Conservation (phyloP, 2,888 invertebrate species). For the Megamerina dolium region DNA sequence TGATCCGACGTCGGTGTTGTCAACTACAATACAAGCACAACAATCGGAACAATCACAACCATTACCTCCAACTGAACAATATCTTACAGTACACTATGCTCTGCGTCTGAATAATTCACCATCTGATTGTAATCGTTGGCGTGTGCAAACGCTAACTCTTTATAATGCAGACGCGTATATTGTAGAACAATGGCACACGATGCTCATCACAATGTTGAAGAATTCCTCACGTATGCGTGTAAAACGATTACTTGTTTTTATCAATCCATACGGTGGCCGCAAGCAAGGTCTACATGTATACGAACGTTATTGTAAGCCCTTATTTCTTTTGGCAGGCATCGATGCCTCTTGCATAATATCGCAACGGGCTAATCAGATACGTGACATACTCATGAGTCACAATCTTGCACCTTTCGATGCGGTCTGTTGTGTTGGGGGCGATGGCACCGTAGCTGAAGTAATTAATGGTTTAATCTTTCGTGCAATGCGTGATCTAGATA, state of each 20-base stretch:
- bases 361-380: constrained; percentile 70
- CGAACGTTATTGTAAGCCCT: constrained; percentile 64
- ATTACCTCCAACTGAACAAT: constrained; percentile 45
- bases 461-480: constrained; percentile 67
- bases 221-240: constrained; percentile 53
- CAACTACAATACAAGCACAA: constrained; percentile 2
- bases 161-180: constrained; percentile 57
- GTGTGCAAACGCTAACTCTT: constrained; percentile 54
- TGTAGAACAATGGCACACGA: constrained; percentile 59
- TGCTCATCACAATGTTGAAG: constrained; percentile 50
- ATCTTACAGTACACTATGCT: constrained; percentile 58
- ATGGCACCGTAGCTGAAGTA: constrained; percentile 79
- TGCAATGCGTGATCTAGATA: constrained; percentile 37
- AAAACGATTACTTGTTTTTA: constrained; percentile 66
- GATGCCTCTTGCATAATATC: constrained; percentile 64
- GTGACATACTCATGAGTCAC: constrained; percentile 57
- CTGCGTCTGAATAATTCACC: constrained; percentile 46
- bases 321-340: constrained; percentile 60
- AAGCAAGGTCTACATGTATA: constrained; percentile 66
- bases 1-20: constrained; percentile 18
- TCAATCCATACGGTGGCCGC: constrained; percentile 81
- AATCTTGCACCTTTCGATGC: constrained; percentile 60
- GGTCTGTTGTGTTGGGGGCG: constrained; percentile 77
- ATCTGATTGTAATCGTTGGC: constrained; percentile 55
- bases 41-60: constrained; percentile 6